phyloP scores from a whole-genome alignment of 1,140 invertebrate species.

The Eumeta japonica region DNA sequence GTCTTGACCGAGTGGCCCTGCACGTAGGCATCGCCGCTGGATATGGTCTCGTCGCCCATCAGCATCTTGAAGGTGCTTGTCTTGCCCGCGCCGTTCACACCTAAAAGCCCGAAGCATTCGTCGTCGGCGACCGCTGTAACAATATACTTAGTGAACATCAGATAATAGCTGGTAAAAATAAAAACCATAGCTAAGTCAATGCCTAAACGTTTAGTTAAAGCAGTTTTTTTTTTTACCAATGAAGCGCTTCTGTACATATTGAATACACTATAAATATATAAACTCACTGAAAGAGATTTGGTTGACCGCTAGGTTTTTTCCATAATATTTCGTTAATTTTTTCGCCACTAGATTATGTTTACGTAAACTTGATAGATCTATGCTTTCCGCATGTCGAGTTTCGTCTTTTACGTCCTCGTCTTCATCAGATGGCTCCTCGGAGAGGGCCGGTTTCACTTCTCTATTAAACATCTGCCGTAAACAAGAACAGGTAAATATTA shows the following conservation, averaged over 20 bases:
- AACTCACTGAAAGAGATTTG: slow-evolving; percentile 66
- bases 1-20: slow-evolving; percentile 56
- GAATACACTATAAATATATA: not conserved
- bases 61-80: slow-evolving; percentile 89
- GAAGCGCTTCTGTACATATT: not conserved
- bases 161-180: not conserved
- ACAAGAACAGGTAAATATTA: not conserved
- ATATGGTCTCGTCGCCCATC: slow-evolving; percentile 74
- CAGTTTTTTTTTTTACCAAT: not conserved
- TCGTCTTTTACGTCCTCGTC: slow-evolving; percentile 53
- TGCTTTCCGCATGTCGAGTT: slow-evolving; percentile 26
- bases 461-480: slow-evolving; percentile 20
- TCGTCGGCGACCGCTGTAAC: slow-evolving; percentile 27
- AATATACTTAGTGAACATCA: slow-evolving; percentile 5
- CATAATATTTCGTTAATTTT: slow-evolving; percentile 69
- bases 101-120: slow-evolving; percentile 88
- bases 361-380: slow-evolving; percentile 13
- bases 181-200: not conserved
- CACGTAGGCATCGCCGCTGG: slow-evolving; percentile 55
- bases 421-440: slow-evolving; percentile 25
- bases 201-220: not conserved
- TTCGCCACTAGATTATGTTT: slow-evolving; percentile 46
- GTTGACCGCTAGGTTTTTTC: slow-evolving; percentile 69
- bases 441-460: slow-evolving; percentile 20
- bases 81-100: slow-evolving; percentile 82